Evolutionary conservation across 2,888 invertebrate species (phyloP).

Genomic region (Antheraea assamensis): DNA sequence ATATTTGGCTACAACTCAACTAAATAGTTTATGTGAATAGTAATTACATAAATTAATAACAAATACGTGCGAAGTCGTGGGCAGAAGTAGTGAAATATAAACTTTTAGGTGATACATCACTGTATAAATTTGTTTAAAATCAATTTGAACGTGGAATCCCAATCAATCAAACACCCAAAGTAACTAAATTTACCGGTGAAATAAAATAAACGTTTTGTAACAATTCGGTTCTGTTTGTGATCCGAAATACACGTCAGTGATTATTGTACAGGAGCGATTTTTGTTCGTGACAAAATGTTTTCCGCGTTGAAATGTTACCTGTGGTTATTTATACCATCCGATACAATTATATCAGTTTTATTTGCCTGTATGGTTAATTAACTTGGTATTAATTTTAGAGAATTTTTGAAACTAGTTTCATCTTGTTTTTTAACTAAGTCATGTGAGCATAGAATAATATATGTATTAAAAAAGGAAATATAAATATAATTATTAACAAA

Average conservation of each 20-base stretch:
- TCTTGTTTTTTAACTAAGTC: background rate
- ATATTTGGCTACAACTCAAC: no score
- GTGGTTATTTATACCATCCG: background rate
- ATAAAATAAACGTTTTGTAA: background rate
- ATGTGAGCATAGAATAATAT: background rate
- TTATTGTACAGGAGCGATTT: background rate
- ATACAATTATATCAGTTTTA: background rate
- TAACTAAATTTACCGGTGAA: background rate
- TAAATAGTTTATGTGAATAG: no score
- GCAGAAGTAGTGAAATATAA: background rate
- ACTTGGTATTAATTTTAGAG: background rate
- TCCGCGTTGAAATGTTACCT: background rate
- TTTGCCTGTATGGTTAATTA: background rate
- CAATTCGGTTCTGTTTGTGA: constrained; percentile 4
- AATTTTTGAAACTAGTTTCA: background rate
- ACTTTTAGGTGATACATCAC: background rate
- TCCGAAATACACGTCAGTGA: constrained; percentile 31
- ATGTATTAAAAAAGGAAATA: no score
- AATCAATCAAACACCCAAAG: constrained; percentile 2
- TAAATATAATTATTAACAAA: no score
- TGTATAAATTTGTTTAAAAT: background rate
- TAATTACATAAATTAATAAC: no score
- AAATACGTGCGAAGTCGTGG: no score
- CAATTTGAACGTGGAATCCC: background rate
- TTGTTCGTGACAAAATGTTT: background rate